Percentiles rank a stretch among this genome's conserved stretches.
phyloP scores from a whole-genome alignment of 2,113 vertebrate genomes.

The Vimba vimba region DNA sequence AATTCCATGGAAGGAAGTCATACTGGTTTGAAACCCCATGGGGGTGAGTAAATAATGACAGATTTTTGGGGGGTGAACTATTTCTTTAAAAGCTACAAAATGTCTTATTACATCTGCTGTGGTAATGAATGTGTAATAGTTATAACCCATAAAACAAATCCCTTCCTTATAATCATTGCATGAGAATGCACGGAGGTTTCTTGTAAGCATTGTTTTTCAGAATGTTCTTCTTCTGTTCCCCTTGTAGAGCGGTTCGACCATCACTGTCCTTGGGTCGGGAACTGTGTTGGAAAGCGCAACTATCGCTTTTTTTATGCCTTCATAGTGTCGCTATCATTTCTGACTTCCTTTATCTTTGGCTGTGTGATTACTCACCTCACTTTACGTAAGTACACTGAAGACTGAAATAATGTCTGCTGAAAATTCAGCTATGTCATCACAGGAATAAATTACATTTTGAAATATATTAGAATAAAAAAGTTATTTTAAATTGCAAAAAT shows the following conservation, averaged over 20 bases:
- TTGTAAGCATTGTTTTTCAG: background rate
- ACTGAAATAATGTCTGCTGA: background rate
- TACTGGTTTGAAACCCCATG: background rate
- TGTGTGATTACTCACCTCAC: constrained; percentile 93
- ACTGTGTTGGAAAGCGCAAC: constrained; percentile 97
- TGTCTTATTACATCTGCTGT: background rate
- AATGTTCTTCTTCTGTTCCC: background rate
- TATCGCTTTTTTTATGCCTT: constrained; percentile 98
- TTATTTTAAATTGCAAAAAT: too few relatives aligned
- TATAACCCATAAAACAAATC: background rate
- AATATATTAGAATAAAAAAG: too few relatives aligned
- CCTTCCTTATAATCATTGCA: background rate
- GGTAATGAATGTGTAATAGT: background rate
- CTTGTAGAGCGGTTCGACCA: constrained; percentile 92
- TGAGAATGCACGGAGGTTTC: background rate
- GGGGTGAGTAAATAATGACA: background rate
- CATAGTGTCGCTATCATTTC: constrained; percentile 94
- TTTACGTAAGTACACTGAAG: constrained; percentile 76
- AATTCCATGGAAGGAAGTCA: background rate
- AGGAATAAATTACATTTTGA: background rate
- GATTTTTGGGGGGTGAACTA: background rate
- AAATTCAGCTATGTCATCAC: background rate
- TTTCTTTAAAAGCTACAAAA: background rate
- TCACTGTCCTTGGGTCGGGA: constrained; percentile 97
- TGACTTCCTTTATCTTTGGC: constrained; percentile 95